These are phyloP conservation scores for Margaritifera margaritifera DNA, from an alignment of 2,888 invertebrate species.

Conservation along the genomic window DNA sequence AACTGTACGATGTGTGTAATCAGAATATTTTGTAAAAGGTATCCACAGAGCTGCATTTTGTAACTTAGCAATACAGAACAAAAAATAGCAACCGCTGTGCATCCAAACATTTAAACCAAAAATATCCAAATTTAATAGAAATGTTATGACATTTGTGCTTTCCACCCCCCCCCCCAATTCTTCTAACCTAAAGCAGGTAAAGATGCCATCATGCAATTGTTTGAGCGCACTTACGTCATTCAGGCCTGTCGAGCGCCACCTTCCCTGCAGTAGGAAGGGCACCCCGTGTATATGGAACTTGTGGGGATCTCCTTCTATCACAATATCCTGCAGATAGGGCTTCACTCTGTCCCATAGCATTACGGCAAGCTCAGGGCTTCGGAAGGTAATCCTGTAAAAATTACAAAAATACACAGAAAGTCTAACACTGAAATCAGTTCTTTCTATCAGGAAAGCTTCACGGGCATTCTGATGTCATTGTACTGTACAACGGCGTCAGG, in stretches of 20 bases:
- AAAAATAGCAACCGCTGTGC: no score
- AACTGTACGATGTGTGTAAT: no score
- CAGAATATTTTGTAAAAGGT: no score
- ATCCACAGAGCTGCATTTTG: no score
- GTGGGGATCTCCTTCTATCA: conserved; percentile 52
- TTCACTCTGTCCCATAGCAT: conserved; percentile 52
- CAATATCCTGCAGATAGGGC: conserved; percentile 44
- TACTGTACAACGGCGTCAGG: no score
- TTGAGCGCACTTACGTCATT: conserved; percentile 49
- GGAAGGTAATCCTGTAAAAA: conserved; percentile 51
- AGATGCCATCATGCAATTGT: not conserved
- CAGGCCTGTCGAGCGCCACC: conserved; percentile 59
- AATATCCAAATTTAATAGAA: not conserved
- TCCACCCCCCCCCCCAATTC: not conserved
- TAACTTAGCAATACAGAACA: no score
- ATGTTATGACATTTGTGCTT: not conserved
- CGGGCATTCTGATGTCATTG: no score
- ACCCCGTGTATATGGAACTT: conserved; percentile 57
- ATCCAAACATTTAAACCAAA: no score
- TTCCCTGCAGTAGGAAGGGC: conserved; percentile 54
- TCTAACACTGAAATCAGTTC: not conserved
- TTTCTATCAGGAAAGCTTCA: not conserved
- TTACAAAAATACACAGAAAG: conserved; percentile 2
- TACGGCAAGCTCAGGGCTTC: conserved; percentile 46
- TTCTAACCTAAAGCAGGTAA: not conserved